phyloP scores from a whole-genome alignment of 2,888 invertebrate genomes.

The Tinea semifulvella region DNA sequence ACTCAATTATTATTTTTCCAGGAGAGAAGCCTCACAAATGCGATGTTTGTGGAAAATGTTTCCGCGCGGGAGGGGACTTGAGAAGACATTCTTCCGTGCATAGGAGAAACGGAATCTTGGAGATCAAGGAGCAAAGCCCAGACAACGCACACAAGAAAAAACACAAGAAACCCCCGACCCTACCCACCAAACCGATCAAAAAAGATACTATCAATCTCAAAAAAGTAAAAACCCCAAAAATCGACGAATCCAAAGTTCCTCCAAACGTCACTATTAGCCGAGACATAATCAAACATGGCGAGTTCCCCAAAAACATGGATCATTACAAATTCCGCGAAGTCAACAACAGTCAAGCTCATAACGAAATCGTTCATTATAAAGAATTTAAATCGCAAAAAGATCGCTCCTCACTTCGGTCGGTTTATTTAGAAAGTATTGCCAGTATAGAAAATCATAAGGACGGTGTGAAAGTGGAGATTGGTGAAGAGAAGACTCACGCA shows the following conservation, averaged over 20 bases:
- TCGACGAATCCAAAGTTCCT: conserved; percentile 26
- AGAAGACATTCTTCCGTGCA: conserved; percentile 83
- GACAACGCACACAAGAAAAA: background rate
- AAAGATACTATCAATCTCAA: conserved; percentile 13
- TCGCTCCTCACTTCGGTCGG: background rate
- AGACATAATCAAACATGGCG: too few relatives aligned
- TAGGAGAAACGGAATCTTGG: conserved; percentile 32
- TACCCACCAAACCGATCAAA: conserved; percentile 1
- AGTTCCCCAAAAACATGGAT: too few relatives aligned
- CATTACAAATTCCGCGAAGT: too few relatives aligned
- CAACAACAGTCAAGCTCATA: too few relatives aligned
- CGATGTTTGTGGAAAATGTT: conserved; percentile 79
- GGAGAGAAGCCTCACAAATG: conserved; percentile 83
- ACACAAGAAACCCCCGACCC: conserved; percentile 7
- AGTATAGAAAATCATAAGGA: conserved; percentile 24
- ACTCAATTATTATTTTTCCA: conserved; percentile 28
- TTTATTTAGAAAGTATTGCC: background rate
- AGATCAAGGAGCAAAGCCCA: conserved; percentile 18
- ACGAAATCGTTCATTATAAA: background rate
- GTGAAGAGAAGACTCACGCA: conserved; percentile 33
- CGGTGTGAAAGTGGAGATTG: conserved; percentile 24
- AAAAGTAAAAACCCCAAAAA: conserved; percentile 20
- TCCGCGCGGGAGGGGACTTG: conserved; percentile 85
- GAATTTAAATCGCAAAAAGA: background rate
- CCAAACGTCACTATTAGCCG: conserved; percentile 37